phyloP scores from a whole-genome alignment of 2,113 vertebrate species.

The Forbesichthys agassizii region DNA sequence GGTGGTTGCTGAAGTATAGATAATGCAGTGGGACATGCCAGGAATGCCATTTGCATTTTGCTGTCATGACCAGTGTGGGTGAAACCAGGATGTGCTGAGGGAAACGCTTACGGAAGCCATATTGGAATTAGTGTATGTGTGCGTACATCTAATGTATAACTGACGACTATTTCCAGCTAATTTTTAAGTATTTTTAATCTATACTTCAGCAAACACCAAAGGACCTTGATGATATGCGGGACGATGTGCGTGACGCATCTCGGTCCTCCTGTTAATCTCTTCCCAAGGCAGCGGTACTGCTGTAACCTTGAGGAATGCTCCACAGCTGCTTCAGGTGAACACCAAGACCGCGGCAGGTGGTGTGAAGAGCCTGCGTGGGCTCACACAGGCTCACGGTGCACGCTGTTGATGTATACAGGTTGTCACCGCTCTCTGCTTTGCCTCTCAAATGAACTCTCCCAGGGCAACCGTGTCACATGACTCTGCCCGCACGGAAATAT shows the following conservation, averaged over 20 bases:
- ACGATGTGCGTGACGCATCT: background rate
- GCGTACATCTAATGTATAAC: background rate
- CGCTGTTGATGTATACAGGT: conserved; percentile 49
- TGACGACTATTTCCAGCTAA: background rate
- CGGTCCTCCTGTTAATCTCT: background rate
- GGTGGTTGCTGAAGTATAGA: conserved; percentile 31
- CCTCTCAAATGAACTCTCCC: conserved; percentile 61
- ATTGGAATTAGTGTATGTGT: background rate
- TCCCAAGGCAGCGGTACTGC: background rate
- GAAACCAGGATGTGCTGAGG: conserved; percentile 32
- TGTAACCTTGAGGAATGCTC: conserved; percentile 13
- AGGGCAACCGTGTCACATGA: conserved; percentile 43
- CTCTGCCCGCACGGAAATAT: background rate
- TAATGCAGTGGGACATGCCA: conserved; percentile 57
- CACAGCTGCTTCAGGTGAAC: conserved; percentile 10
- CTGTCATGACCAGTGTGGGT: conserved; percentile 37
- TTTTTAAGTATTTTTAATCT: no score
- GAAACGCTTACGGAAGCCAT: conserved; percentile 27
- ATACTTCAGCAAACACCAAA: no score
- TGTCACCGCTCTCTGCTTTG: conserved; percentile 53
- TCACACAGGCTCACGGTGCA: conserved; percentile 5
- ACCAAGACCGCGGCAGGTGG: background rate
- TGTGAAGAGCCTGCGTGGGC: conserved; percentile 16
- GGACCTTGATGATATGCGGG: background rate
- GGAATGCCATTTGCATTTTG: conserved; percentile 63